These are phyloP conservation scores for Scylla paramamosain DNA, from an alignment of 1,140 invertebrate species.

Conservation along the genomic window DNA sequence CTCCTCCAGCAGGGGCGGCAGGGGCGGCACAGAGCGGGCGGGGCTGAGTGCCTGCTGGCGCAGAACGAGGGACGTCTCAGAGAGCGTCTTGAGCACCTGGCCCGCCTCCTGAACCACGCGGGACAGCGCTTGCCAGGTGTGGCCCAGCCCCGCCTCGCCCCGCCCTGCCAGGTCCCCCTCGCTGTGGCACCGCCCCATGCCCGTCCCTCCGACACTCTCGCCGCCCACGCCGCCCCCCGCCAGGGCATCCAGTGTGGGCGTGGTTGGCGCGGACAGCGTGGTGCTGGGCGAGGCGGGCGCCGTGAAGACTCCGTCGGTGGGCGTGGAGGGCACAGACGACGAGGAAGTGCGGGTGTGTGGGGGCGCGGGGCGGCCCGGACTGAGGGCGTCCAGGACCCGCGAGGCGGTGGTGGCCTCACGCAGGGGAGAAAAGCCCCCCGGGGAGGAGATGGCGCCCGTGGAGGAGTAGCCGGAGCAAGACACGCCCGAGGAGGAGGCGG, in stretches of 20 bases:
- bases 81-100: constrained; percentile 65
- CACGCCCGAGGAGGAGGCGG: constrained; percentile 53
- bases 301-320: neutral
- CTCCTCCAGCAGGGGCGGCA: constrained; percentile 53
- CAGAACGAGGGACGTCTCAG: constrained; percentile 60
- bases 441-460: constrained; percentile 53
- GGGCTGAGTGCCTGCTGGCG: constrained; percentile 62
- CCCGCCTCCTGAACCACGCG: constrained; percentile 66
- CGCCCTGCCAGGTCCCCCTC: constrained; percentile 55
- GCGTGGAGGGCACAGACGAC: constrained; percentile 37
- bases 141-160: constrained; percentile 36
- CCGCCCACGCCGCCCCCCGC: constrained; percentile 28
- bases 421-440: constrained; percentile 32
- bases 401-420: constrained; percentile 41
- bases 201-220: constrained; percentile 7
- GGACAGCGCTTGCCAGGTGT: constrained; percentile 60
- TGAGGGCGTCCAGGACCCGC: neutral
- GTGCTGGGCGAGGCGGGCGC: constrained; percentile 6
- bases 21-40: constrained; percentile 17
- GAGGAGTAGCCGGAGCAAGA: constrained; percentile 62
- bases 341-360: neutral
- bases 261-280: constrained; percentile 56
- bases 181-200: constrained; percentile 47
- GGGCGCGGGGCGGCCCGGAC: neutral
- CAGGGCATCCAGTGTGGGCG: constrained; percentile 45